phyloP scores from a whole-genome alignment of 2,888 invertebrate genomes.

The Drosophila fungiperda region DNA sequence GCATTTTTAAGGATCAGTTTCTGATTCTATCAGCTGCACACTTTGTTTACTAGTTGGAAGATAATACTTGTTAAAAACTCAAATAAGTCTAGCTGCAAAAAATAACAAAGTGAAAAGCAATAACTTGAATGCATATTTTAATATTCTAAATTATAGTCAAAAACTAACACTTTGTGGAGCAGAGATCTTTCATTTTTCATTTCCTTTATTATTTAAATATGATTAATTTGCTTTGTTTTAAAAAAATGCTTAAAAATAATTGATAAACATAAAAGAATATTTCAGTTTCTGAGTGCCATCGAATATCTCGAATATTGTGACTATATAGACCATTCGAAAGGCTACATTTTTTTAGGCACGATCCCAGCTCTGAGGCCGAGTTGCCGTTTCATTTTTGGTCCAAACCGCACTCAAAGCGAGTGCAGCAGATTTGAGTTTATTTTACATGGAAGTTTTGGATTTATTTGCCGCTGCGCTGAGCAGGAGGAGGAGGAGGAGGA shows the following conservation, averaged over 20 bases:
- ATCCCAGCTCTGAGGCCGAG: slow-evolving; percentile 6
- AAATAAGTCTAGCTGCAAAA: background rate
- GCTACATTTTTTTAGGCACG: background rate
- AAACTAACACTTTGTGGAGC: background rate
- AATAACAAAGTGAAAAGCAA: background rate
- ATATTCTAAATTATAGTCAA: background rate
- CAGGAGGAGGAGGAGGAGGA: slow-evolving; percentile 44
- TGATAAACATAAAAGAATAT: background rate
- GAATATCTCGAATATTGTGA: background rate
- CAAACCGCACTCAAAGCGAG: slow-evolving; percentile 27
- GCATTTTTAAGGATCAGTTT: background rate
- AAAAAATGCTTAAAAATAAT: background rate
- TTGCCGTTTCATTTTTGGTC: slow-evolving; percentile 20
- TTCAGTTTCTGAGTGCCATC: background rate
- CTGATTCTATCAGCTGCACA: background rate
- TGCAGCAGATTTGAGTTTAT: slow-evolving; percentile 42
- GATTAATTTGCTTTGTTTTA: no score
- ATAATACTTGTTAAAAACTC: background rate
- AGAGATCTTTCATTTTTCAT: background rate
- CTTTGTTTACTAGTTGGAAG: background rate
- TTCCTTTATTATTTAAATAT: background rate
- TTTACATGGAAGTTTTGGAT: slow-evolving; percentile 49
- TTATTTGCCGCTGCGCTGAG: slow-evolving; percentile 46
- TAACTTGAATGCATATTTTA: background rate
- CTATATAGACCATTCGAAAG: background rate